phyloP scores from a whole-genome alignment of 2,888 invertebrate species.

The Amiota communis region DNA sequence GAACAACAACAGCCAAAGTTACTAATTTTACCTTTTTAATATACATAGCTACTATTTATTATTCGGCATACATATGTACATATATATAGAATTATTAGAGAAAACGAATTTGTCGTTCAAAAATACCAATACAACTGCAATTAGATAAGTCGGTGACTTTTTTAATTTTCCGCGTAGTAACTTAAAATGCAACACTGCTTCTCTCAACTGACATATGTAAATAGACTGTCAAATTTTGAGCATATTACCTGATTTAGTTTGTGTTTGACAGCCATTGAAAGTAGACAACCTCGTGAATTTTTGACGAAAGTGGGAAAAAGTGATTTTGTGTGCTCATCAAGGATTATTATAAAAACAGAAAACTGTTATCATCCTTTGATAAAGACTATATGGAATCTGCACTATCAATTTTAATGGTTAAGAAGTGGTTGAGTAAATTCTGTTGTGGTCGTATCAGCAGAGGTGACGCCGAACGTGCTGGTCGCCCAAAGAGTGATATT shows the following conservation, averaged over 20 bases:
- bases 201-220: no score
- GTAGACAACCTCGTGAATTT: slow-evolving; percentile 1
- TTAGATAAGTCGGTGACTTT: no score
- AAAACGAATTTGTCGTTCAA: no score
- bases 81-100: no score
- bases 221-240: background rate
- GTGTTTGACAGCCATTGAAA: background rate
- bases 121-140: no score
- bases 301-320: background rate
- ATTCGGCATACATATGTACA: no score
- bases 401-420: background rate
- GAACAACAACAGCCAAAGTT: no score
- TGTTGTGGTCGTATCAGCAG: background rate
- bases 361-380: background rate
- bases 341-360: background rate
- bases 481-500: background rate
- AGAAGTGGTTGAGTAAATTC: background rate
- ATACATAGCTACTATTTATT: no score
- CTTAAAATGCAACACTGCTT: no score
- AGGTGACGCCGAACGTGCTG: background rate
- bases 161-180: no score
- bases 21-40: no score
- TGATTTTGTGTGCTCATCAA: background rate
- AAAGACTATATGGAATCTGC: background rate
- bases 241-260: background rate